These are phyloP conservation scores for Heliconius erato DNA, from an alignment of 2,888 invertebrate genomes.

Conservation along the genomic window DNA sequence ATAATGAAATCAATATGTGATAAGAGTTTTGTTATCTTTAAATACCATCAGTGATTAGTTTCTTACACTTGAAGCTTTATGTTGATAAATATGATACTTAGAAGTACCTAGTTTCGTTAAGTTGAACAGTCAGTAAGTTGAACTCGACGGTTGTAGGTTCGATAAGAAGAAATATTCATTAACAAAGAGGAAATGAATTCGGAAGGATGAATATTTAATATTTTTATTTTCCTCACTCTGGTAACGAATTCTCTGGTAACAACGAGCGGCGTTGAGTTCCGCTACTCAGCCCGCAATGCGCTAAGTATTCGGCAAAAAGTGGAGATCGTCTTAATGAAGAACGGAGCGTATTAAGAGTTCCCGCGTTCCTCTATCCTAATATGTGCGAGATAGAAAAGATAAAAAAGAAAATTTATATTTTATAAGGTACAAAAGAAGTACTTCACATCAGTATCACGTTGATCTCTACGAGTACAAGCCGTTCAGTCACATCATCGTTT, in stretches of 20 bases:
- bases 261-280: not conserved
- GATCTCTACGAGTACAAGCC: not conserved
- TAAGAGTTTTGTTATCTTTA: slow-evolving; percentile 32
- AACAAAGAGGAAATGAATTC: too few relatives aligned
- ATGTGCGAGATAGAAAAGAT: not conserved
- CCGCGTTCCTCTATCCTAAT: not conserved
- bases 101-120: not conserved
- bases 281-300: not conserved
- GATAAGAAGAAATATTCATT: too few relatives aligned
- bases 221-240: too few relatives aligned
- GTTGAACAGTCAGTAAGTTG: too few relatives aligned
- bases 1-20: slow-evolving; percentile 25
- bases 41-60: slow-evolving; percentile 29
- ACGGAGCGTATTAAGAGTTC: not conserved
- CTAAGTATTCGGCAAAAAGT: not conserved
- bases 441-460: too few relatives aligned
- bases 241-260: too few relatives aligned
- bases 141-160: too few relatives aligned
- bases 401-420: not conserved
- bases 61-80: slow-evolving; percentile 1
- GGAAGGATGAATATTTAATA: too few relatives aligned
- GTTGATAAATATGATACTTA: not conserved
- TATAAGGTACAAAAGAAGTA: not conserved
- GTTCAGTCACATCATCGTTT: not conserved
- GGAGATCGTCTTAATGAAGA: not conserved